Evolutionary conservation across 1,140 invertebrate genomes (phyloP).

Genomic region (Coelopa frigida): DNA sequence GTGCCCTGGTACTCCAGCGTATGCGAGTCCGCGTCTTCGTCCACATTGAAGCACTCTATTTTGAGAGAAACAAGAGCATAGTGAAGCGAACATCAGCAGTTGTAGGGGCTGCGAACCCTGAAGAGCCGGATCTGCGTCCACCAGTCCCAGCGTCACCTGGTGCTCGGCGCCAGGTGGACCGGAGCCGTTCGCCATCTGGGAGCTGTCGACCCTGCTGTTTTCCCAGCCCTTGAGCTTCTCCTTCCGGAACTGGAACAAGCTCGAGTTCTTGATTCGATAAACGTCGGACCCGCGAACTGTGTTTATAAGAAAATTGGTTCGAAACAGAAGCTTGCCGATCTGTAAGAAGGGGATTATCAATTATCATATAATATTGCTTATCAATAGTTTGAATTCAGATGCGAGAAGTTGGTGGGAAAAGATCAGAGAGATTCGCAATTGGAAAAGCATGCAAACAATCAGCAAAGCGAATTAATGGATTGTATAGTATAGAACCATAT

Average conservation of each 20-base stretch:
- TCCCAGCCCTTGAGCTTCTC: slow-evolving; percentile 29
- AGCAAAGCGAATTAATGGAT: no score
- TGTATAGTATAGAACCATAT: no score
- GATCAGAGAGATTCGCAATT: background rate
- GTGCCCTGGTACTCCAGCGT: slow-evolving; percentile 30
- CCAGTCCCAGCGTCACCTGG: background rate
- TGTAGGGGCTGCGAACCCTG: background rate
- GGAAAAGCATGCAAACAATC: background rate
- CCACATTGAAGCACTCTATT: slow-evolving; percentile 13
- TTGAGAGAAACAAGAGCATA: background rate
- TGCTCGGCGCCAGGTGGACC: slow-evolving; percentile 4
- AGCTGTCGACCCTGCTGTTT: slow-evolving; percentile 25
- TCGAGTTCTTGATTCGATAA: slow-evolving; percentile 25
- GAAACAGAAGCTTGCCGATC: slow-evolving; percentile 29
- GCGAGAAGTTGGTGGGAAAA: background rate
- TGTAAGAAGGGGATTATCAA: slow-evolving; percentile 4
- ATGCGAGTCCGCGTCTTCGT: slow-evolving; percentile 14
- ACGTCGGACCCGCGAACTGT: slow-evolving; percentile 22
- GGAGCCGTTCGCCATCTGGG: slow-evolving; percentile 11
- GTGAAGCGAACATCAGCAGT: background rate
- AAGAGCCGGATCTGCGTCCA: background rate
- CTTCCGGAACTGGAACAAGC: slow-evolving; percentile 28
- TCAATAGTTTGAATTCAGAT: no score
- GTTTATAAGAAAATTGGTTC: slow-evolving; percentile 32
- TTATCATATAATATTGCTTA: background rate